Conservation (phyloP, 2,888 invertebrate species). For the Tipula vernalis region DNA sequence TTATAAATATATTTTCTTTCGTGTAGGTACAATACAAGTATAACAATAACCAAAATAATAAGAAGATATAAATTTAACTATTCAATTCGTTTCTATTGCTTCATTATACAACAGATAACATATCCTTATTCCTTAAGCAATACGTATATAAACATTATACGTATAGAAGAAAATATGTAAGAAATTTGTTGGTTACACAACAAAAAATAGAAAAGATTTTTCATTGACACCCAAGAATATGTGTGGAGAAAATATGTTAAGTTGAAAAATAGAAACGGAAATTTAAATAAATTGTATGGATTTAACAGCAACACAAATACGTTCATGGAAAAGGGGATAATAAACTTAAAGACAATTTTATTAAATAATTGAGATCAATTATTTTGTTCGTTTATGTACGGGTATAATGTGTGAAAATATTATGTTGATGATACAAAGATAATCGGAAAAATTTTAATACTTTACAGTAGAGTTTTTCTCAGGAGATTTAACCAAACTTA, state of each 20-base stretch:
- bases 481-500: too few relatives aligned
- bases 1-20: background rate
- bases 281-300: background rate
- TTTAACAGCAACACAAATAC: background rate
- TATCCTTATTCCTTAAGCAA: background rate
- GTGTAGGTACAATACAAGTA: background rate
- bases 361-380: constrained; percentile 4
- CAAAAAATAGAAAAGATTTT: background rate
- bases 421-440: background rate
- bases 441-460: too few relatives aligned
- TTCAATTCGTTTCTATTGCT: background rate
- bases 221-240: background rate
- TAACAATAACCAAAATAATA: background rate
- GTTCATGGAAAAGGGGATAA: background rate
- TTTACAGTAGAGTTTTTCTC: too few relatives aligned
- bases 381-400: background rate
- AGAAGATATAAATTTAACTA: background rate
- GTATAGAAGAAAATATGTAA: background rate
- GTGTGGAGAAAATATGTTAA: background rate
- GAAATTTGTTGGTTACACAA: background rate
- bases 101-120: background rate
- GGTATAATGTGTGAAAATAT: background rate
- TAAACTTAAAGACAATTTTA: background rate
- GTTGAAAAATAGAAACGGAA: background rate
- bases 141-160: background rate